Percentiles rank a stretch among this genome's conserved stretches.
Evolutionary conservation across 2,797 vertebrate genomes (phyloP).

Genomic region (Tangara arthus): DNA sequence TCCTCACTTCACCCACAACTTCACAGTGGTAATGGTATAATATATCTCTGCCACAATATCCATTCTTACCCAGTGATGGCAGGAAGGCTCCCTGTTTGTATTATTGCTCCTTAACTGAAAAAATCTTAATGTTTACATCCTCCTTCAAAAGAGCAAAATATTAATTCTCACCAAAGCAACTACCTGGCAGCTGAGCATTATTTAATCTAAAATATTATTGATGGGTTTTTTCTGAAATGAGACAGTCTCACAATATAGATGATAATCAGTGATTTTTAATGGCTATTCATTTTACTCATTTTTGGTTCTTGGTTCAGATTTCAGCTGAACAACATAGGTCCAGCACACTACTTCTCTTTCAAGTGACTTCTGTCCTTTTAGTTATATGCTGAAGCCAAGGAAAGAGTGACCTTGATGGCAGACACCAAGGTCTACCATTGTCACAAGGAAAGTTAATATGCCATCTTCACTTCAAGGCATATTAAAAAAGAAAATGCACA

Average conservation of each 20-base stretch:
- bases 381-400: not conserved
- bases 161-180: not conserved
- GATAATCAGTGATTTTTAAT: not conserved
- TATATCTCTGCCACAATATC: not conserved
- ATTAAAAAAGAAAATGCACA: not conserved
- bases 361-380: not conserved
- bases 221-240: not conserved
- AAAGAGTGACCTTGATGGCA: not conserved
- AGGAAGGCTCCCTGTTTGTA: not conserved
- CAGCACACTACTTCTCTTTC: not conserved
- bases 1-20: constrained; percentile 25
- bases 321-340: not conserved
- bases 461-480: not conserved
- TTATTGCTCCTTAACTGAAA: not conserved
- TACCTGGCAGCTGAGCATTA: not conserved
- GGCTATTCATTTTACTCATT: not conserved
- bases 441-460: not conserved
- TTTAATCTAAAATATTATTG: not conserved
- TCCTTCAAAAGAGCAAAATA: not conserved
- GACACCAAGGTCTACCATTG: not conserved
- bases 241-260: not conserved
- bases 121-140: not conserved
- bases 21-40: not conserved
- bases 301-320: not conserved
- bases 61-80: not conserved